Base-by-base conservation (phyloP, 1,140 invertebrate genomes). In the Atta cephalotes region DNA sequence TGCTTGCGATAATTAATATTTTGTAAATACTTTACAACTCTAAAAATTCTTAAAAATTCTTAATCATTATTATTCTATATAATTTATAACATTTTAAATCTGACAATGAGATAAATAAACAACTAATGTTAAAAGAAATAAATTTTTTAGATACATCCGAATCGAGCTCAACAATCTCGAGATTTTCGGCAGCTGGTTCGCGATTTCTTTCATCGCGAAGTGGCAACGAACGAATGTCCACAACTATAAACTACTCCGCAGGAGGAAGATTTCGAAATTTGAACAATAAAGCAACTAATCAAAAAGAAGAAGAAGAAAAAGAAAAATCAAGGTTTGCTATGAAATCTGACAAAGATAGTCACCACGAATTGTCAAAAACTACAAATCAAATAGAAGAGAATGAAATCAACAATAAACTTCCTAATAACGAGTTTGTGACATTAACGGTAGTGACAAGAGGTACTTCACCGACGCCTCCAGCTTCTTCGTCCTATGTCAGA, bases 391-490 rank as follows among this genome's bases (percentile, higher is more conserved):
- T 66, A 1, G 80, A 85, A 21, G 86, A 89, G 14, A 28, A 66
- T 14, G 70, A 91, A 5, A 58, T 6, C 2, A 86, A 88, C 4
- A 66, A 71, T 56, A 88, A 87, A 71, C 28, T 79, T 28, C 58
- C 94, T 81, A 91, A 93, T 16, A 85, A 84, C 1, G 95, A 95
- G 16, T 94, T 95, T 68, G 92, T 96, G 39, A 96, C 96, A 1
- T 91, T 98, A 6, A 96, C 95, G 6, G 96, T 98, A 25, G 95
- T 97, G 0, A 97, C 97, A 0, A 95, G 97, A 88, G 97, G 96
- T 56, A 98, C 97, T 1, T 98, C 97, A 10, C 97, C 97, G 1
- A 97, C 97, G 0, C 96, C 97, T 2, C 97, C 97, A 1, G 96
- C 96, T n/a, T 96, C 96, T 18, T 96, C 96, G 10, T 93, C 93